A percentile compares a stretch with the other conserved stretches of the same genome.
These are phyloP conservation scores for Microplitis deprimator DNA, from an alignment of 2,888 invertebrate species.

Conservation along the genomic window DNA sequence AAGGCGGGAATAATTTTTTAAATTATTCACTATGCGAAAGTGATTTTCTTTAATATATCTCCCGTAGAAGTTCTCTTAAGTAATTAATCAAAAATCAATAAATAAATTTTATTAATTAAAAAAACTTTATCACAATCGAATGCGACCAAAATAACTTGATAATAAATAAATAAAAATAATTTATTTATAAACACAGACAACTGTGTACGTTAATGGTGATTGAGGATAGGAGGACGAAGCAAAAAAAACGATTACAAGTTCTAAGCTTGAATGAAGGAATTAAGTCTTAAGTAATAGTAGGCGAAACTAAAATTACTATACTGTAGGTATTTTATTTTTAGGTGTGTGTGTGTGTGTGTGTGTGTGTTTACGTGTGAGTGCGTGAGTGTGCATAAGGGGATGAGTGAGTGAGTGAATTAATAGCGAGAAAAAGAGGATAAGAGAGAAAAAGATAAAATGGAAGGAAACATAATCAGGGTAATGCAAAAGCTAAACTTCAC, in stretches of 20 bases:
- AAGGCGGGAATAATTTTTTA: no score
- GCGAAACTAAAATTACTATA: background rate
- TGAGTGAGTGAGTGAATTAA: constrained; percentile 25
- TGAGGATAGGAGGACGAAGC: background rate
- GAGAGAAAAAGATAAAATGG: constrained; percentile 13
- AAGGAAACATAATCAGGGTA: constrained; percentile 23
- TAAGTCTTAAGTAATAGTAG: background rate
- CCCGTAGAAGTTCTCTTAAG: no score
- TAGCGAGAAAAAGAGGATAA: constrained; percentile 11
- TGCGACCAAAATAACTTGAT: no score
- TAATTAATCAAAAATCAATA: no score
- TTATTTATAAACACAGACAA: background rate
- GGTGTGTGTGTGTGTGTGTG: background rate
- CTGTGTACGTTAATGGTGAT: background rate
- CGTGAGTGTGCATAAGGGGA: background rate
- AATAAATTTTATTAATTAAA: no score
- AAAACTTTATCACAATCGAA: no score
- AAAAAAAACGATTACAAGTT: background rate
- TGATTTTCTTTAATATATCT: no score
- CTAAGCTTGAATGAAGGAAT: background rate
- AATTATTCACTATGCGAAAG: no score
- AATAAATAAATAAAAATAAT: background rate
- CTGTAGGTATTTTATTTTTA: background rate
- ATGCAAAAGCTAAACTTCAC: constrained; percentile 24
- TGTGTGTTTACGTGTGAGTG: background rate